Evolutionary conservation across 2,113 vertebrate genomes (phyloP).

Genomic region (Anolis carolinensis): DNA sequence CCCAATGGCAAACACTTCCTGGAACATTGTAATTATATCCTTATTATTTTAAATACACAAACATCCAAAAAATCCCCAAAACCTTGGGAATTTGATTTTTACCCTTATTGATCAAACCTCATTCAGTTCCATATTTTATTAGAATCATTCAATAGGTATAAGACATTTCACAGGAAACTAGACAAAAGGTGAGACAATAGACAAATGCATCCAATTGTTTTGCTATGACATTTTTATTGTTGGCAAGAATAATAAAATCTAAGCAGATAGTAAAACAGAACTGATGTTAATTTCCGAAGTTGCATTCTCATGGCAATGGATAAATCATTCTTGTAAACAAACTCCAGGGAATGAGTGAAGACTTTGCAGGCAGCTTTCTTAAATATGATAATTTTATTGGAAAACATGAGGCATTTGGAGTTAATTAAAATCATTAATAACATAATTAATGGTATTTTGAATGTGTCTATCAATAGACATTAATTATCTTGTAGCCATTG

Average conservation of each 20-base stretch:
- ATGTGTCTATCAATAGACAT: conserved; percentile 68
- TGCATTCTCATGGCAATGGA: conserved; percentile 37
- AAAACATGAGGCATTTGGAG: conserved; percentile 59
- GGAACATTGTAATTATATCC: conserved; percentile 31
- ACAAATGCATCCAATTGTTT: conserved; percentile 55
- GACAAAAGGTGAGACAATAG: conserved; percentile 40
- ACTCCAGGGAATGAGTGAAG: conserved; percentile 39
- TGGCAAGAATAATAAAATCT: neutral
- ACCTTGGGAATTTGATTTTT: neutral
- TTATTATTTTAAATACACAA: conserved; percentile 26
- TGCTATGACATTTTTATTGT: conserved; percentile 58
- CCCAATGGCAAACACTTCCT: conserved; percentile 30
- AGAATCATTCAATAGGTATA: conserved; percentile 33
- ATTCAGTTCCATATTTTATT: conserved; percentile 38
- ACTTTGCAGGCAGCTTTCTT: conserved; percentile 33
- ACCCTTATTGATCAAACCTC: conserved; percentile 12
- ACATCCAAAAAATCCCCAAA: conserved; percentile 5
- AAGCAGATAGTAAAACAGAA: conserved; percentile 50
- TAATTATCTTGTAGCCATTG: conserved; percentile 72
- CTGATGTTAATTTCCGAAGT: conserved; percentile 49
- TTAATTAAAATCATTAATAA: conserved; percentile 78
- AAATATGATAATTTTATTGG: conserved; percentile 51
- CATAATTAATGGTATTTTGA: conserved; percentile 75
- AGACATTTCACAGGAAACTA: conserved; percentile 21
- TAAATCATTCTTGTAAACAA: conserved; percentile 57